A percentile compares a stretch with the other conserved stretches of the same genome.
These are phyloP conservation scores for Cheilosia impressa DNA, from an alignment of 2,888 invertebrate genomes.

Conservation along the genomic window DNA sequence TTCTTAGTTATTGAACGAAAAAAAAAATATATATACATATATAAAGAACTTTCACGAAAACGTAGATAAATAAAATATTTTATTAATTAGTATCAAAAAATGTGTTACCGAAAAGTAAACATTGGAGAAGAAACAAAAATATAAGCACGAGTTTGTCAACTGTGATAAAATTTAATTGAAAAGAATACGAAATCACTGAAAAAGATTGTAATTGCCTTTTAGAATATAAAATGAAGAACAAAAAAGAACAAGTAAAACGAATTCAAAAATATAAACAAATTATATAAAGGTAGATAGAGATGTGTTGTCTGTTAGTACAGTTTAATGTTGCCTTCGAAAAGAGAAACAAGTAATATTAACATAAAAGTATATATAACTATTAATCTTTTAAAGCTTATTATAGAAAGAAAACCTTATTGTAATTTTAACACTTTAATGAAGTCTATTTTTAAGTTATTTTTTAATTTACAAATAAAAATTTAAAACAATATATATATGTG, in stretches of 20 bases:
- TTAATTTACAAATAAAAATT: constrained; percentile 71
- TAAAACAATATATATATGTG: constrained; percentile 54
- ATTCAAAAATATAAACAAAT: constrained; percentile 14
- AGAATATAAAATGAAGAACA: constrained; percentile 46
- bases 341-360: constrained; percentile 20
- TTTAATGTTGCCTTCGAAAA: constrained; percentile 69
- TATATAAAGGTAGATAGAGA: constrained; percentile 11
- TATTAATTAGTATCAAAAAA: constrained; percentile 24
- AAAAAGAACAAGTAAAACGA: constrained; percentile 28
- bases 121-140: constrained; percentile 8
- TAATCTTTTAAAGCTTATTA: constrained; percentile 55
- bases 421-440: constrained; percentile 62
- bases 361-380: constrained; percentile 29
- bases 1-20: constrained; percentile 4
- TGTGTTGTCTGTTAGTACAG: constrained; percentile 65
- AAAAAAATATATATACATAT: constrained; percentile 9
- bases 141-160: constrained; percentile 68
- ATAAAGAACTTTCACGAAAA: constrained; percentile 9
- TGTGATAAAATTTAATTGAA: constrained; percentile 67
- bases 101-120: constrained; percentile 8
- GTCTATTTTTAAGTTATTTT: constrained; percentile 70
- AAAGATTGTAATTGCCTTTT: constrained; percentile 72
- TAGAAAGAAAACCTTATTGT: constrained; percentile 51
- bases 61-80: constrained; percentile 27
- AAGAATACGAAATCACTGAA: constrained; percentile 55